A percentile compares a stretch with the other conserved stretches of the same genome.
phyloP scores from a whole-genome alignment of 2,888 invertebrate species.

The Myathropa florea region DNA sequence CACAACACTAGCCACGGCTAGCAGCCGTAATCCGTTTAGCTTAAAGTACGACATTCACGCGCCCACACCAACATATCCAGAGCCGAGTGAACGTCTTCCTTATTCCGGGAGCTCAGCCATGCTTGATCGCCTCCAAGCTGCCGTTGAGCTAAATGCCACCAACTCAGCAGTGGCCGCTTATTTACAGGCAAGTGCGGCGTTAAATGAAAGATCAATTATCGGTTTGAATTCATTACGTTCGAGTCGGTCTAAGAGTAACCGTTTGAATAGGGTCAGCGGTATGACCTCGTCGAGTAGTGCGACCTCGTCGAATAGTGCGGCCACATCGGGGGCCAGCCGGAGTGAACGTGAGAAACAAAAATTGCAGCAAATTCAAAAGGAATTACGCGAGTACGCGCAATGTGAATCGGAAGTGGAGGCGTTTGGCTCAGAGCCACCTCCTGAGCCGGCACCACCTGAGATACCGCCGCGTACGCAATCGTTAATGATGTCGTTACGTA shows the following conservation, averaged over 20 bases:
- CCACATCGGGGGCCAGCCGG: conserved; percentile 72
- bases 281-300: conserved; percentile 83
- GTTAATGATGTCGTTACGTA: conserved; percentile 82
- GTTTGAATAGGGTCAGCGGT: conserved; percentile 79
- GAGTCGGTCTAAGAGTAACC: conserved; percentile 76
- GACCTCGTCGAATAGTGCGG: conserved; percentile 80
- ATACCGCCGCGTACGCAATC: conserved; percentile 93
- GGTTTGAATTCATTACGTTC: conserved; percentile 78
- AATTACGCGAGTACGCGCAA: conserved; percentile 74
- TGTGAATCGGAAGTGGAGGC: conserved; percentile 76
- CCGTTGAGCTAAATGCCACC: conserved; percentile 63
- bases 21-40: conserved; percentile 79
- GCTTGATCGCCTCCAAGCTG: conserved; percentile 75
- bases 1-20: conserved; percentile 72
- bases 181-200: conserved; percentile 64
- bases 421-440: conserved; percentile 85
- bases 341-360: conserved; percentile 75
- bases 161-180: conserved; percentile 63
- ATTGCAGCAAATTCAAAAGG: conserved; percentile 74
- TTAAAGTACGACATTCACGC: conserved; percentile 76
- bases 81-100: conserved; percentile 73
- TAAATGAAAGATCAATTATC: conserved; percentile 74
- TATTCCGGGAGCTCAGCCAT: conserved; percentile 75
- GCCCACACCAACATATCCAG: conserved; percentile 73
- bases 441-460: conserved; percentile 92